phyloP scores from a whole-genome alignment of 1,140 invertebrate species.

The Capitella teleta region DNA sequence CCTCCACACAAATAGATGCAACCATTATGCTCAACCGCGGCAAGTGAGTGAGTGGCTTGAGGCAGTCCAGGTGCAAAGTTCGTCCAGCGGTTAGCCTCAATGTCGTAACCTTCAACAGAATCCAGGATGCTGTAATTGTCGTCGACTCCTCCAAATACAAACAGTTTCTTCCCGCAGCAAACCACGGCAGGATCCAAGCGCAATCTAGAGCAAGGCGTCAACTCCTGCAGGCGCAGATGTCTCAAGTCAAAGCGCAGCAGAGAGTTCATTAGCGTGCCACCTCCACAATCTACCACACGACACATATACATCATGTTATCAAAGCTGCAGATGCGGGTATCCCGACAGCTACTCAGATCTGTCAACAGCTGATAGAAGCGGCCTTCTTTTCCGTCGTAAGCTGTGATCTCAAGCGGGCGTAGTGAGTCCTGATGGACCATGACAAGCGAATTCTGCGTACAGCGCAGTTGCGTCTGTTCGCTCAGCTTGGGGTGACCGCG shows the following conservation, averaged over 20 bases:
- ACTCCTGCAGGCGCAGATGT: constrained; percentile 30
- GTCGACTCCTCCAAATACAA: constrained; percentile 67
- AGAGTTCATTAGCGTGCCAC: constrained; percentile 34
- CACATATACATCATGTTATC: constrained; percentile 38
- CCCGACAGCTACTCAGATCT: constrained; percentile 33
- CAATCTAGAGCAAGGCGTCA: constrained; percentile 29
- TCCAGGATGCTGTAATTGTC: constrained; percentile 69
- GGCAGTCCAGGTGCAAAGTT: constrained; percentile 63
- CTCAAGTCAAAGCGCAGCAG: constrained; percentile 36
- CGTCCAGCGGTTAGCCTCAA: constrained; percentile 63
- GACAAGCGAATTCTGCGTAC: constrained; percentile 22
- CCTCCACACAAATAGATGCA: constrained; percentile 36
- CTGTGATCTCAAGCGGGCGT: constrained; percentile 35
- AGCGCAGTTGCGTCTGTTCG: constrained; percentile 15
- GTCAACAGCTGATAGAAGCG: constrained; percentile 31
- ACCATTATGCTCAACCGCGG: constrained; percentile 14
- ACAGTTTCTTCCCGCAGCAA: constrained; percentile 67
- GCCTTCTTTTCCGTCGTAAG: constrained; percentile 25
- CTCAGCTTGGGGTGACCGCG: constrained; percentile 25
- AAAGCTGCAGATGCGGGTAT: constrained; percentile 28
- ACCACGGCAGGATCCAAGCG: constrained; percentile 33
- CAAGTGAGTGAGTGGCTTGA: constrained; percentile 31
- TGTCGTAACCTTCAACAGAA: constrained; percentile 71
- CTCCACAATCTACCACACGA: constrained; percentile 36
- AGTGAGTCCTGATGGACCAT: constrained; percentile 28